Base-by-base conservation (phyloP, 2,113 vertebrate genomes). In the Ptilonorhynchus violaceus region DNA sequence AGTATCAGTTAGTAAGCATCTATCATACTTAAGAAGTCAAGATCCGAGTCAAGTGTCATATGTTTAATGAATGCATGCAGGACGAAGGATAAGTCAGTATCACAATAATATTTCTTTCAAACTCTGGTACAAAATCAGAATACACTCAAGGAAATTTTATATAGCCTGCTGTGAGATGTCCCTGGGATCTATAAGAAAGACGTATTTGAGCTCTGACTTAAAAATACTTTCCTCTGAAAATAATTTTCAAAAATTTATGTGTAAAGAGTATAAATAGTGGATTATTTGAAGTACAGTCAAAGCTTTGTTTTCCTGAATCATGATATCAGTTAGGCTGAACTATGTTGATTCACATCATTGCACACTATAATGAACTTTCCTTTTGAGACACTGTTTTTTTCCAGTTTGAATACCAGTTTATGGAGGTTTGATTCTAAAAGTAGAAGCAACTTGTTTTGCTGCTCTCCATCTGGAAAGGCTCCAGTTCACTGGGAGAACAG, bases 401-500 rank as follows among this genome's bases (percentile, higher is more conserved):
- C 67, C 50, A 85, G 20, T 83, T 90, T 89, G 85, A 93, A 80
- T 85, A 93, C 53, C 63, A 77, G 15, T 93, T 92, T 93, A 75
- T 82, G 66, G 46, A 63, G 35, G 17, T 79, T 96, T 92, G 58
- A 82, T 72, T 85, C 74, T 85, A 89, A 94, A 96, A 91, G 74
- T 82, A 80, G 85, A 92, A 93, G 59, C 88, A 77, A 88, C 35
- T 90, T 85, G 52, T n/a, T 96, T 92, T 92, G 47, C 85, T 80
- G 7, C 21, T 67, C 11, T 86, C 59, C 33, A 6, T 79, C 50
- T 93, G 85, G 85, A 92, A 90, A 86, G 81, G 21, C 35, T 85
- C 78, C 67, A 67, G 49, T 75, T 91, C 62, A n/a, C 69, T 79
- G 60, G 64, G 68, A 92, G 75, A 64, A 41, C 58, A 66, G 63